A percentile compares a stretch with the other conserved stretches of the same genome.
These are phyloP conservation scores for Neria commutata DNA, from an alignment of 2,888 invertebrate genomes.

Conservation along the genomic window DNA sequence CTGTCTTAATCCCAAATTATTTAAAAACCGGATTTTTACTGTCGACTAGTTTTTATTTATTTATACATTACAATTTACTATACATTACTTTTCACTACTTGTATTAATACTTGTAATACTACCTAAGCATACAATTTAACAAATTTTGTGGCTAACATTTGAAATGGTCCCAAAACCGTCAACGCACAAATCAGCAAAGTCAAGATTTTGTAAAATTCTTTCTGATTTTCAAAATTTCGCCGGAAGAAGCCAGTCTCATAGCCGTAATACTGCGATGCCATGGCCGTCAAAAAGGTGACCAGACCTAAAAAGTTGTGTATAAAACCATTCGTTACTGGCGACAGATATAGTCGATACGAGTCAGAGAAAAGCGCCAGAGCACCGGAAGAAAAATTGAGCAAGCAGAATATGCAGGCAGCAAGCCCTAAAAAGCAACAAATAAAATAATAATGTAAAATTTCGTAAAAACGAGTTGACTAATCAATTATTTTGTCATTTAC, in stretches of 20 bases:
- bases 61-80: too few relatives aligned
- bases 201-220: neutral
- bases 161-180: conserved; percentile 13
- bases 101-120: too few relatives aligned
- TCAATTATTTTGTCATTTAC: conserved; percentile 33
- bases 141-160: neutral
- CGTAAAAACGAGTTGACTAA: neutral
- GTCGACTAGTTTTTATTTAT: too few relatives aligned
- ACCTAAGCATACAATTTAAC: neutral
- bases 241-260: conserved; percentile 54
- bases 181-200: conserved; percentile 26
- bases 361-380: conserved; percentile 35
- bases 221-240: conserved; percentile 41
- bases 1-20: too few relatives aligned
- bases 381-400: conserved; percentile 40
- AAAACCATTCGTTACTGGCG: conserved; percentile 28
- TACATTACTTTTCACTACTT: too few relatives aligned
- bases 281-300: conserved; percentile 43
- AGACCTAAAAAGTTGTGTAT: conserved; percentile 46
- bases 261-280: conserved; percentile 49
- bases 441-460: neutral
- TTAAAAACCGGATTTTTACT: too few relatives aligned
- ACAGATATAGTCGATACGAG: conserved; percentile 20
- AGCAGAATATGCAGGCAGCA: conserved; percentile 44
- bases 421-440: conserved; percentile 39